phyloP scores from a whole-genome alignment of 2,113 vertebrate genomes.

The Scartelaos histophorus region DNA sequence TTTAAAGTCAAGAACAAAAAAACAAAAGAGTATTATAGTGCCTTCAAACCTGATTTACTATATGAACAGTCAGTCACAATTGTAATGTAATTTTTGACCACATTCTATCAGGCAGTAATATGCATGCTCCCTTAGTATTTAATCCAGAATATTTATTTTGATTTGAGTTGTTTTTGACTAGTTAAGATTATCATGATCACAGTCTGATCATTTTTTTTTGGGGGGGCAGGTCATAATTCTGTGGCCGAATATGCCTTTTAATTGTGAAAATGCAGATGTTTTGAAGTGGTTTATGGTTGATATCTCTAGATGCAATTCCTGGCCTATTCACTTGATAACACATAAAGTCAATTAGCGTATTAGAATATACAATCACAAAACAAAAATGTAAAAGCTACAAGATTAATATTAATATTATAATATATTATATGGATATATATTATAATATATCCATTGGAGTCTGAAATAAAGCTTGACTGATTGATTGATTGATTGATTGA shows the following conservation, averaged over 20 bases:
- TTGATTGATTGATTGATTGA: no score
- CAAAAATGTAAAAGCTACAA: background rate
- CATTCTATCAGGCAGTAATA: background rate
- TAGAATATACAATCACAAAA: background rate
- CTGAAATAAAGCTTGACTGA: no score
- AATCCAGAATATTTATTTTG: background rate
- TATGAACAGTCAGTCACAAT: background rate
- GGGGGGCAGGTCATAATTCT: background rate
- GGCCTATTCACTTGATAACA: background rate
- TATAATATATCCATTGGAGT: no score
- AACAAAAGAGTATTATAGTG: background rate
- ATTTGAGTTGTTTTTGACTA: background rate
- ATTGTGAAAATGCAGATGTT: background rate
- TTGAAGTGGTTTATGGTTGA: background rate
- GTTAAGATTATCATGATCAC: background rate
- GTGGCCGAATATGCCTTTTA: background rate
- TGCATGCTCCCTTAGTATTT: no score
- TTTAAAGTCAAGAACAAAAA: no score
- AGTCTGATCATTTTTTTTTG: background rate
- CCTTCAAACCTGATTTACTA: background rate
- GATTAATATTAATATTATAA: background rate
- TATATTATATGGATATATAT: no score
- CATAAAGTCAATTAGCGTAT: background rate
- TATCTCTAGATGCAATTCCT: background rate
- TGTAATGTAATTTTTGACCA: background rate